These are phyloP conservation scores for Microchirus variegatus DNA, from an alignment of 2,797 vertebrate species.

Conservation along the genomic window DNA sequence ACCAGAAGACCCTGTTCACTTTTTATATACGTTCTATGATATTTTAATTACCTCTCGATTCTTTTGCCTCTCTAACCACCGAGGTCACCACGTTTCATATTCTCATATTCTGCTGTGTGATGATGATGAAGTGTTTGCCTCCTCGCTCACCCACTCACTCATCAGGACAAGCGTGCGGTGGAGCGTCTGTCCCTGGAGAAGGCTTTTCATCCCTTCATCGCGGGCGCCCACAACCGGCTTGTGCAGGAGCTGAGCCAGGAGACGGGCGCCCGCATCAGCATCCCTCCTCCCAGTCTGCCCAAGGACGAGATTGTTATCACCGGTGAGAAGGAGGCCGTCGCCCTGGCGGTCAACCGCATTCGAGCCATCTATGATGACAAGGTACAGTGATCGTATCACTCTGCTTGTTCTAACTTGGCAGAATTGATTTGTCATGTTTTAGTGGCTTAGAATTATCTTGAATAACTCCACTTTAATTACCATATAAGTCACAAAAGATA, in stretches of 20 bases:
- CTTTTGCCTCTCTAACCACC: not conserved
- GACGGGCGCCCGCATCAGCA: slow-evolving; percentile 81
- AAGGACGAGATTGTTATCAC: slow-evolving; percentile 86
- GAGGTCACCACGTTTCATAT: not conserved
- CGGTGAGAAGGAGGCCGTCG: slow-evolving; percentile 82
- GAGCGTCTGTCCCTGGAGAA: slow-evolving; percentile 84
- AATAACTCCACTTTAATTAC: no score
- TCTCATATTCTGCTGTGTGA: not conserved
- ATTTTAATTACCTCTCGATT: not conserved
- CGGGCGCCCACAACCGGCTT: slow-evolving; percentile 80
- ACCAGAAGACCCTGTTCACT: no score
- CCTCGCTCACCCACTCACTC: not conserved
- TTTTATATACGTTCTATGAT: not conserved
- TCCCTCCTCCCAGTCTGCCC: slow-evolving; percentile 80
- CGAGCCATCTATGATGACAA: slow-evolving; percentile 84
- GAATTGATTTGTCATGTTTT: no score
- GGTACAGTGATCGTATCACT: slow-evolving; percentile 50
- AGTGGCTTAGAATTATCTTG: no score
- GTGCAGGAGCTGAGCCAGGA: slow-evolving; percentile 84
- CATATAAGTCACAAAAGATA: no score
- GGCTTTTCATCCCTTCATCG: slow-evolving; percentile 82
- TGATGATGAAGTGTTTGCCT: not conserved
- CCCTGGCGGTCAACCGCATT: slow-evolving; percentile 78
- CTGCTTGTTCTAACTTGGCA: no score
- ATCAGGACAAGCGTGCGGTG: slow-evolving; percentile 83